Base-by-base conservation (phyloP, 2,888 invertebrate species). In the Drosophila paramelanica region DNA sequence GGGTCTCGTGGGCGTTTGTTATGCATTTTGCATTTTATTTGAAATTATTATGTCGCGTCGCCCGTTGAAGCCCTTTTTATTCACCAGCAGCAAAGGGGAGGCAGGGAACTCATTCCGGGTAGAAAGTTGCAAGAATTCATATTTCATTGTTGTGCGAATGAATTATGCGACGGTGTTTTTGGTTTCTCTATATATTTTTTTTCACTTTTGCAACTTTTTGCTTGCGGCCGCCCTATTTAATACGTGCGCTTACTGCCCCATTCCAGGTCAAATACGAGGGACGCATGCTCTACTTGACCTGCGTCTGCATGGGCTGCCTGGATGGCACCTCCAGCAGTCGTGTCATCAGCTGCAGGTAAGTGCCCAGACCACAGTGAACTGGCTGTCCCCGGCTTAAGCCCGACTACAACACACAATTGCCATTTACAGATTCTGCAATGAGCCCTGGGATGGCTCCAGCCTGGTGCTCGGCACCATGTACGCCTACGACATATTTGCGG, bases 391-490 rank as follows among this genome's bases (percentile, higher is more conserved):
- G 27, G 27, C 31, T 31, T 31, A 13, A 36, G 36, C 4, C 8
- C 31, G 8, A 31, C 5, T 36, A 13, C 36, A 36, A 36, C 11
- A 36, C 36, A 36, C 11, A 33, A n/a, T 36, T 13, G 43, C 64
- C 23, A 51, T 41, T 53, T 17, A 20, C 49, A 93, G 93, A 90
- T 96, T 95, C 93, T 98, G 98, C 92, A 95, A 94, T 51, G 95
- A 95, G 87, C 96, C 95, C 83, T 98, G 98, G 98, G 97, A 98
- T 91, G 99, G 99, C 27, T 96, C 97, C 25, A 96, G 97, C 55
- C 94, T 99, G 72, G 97, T 99, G 64, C 94, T 99, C 65, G 99
- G 99, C 78, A 98, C 98, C 76, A 98, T 99, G 97, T 99, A 99
- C 93, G 97, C 98, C 68, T 99, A 98, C 91, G 99, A 99, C 93